phyloP scores from a whole-genome alignment of 2,113 vertebrate species.

The Brienomyrus longianalis region DNA sequence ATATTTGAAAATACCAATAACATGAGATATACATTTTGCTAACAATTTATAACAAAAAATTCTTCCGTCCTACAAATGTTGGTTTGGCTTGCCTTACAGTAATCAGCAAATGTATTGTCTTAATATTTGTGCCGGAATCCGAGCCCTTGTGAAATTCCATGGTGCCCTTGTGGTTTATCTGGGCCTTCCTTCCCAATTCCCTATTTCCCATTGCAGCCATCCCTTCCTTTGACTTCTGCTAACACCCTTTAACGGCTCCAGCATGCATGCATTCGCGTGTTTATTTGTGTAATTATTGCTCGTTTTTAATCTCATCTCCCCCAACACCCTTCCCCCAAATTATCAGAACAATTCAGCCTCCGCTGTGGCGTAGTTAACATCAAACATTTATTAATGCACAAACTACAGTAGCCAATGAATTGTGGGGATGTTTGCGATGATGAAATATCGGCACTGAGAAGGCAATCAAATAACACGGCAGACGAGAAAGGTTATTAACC shows the following conservation, averaged over 20 bases:
- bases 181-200: neutral
- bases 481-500: neutral
- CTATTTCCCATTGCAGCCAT: neutral
- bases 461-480: neutral
- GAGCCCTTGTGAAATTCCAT: neutral
- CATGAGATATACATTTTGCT: neutral
- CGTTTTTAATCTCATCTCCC: neutral
- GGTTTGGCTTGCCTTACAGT: neutral
- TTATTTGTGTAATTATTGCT: neutral
- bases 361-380: neutral
- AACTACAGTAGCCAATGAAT: constrained; percentile 8
- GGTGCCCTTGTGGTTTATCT: neutral
- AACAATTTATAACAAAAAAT: neutral
- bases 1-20: neutral
- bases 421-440: neutral
- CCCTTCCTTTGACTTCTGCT: neutral
- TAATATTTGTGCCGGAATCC: neutral
- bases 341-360: neutral
- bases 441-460: neutral
- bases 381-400: constrained; percentile 10
- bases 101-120: neutral
- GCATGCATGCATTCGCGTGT: neutral
- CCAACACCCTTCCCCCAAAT: neutral
- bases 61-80: neutral
- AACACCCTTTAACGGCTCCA: neutral